A percentile compares a stretch with the other conserved stretches of the same genome.
Conservation (phyloP, 2,113 vertebrate species). For the Saguinus imperator region DNA sequence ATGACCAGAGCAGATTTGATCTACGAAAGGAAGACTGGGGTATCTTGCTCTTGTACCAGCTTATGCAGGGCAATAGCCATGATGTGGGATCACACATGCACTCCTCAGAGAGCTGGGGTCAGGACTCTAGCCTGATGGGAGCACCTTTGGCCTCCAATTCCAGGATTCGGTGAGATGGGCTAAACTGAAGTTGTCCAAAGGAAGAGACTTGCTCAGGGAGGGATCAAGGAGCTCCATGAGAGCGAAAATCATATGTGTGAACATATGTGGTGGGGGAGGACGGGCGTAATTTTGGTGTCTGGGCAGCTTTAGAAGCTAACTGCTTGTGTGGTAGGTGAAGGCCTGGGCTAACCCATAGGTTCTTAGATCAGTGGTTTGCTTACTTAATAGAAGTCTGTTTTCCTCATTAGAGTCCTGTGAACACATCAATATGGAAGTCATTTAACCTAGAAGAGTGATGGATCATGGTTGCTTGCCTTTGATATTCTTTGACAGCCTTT, state of each 20-base stretch:
- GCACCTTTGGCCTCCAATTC: background rate
- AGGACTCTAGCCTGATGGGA: background rate
- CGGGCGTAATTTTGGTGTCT: background rate
- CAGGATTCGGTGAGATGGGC: background rate
- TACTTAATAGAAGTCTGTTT: background rate
- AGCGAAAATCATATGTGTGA: background rate
- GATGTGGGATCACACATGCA: background rate
- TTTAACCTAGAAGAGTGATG: background rate
- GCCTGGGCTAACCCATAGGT: background rate
- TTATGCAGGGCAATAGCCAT: background rate
- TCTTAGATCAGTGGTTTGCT: constrained; percentile 12
- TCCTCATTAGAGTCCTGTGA: background rate
- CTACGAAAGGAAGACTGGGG: background rate
- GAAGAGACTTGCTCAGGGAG: background rate
- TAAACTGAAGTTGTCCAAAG: background rate
- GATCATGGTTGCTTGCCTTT: background rate
- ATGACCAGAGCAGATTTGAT: background rate
- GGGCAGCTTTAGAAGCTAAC: background rate
- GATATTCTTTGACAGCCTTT: background rate
- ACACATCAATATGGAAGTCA: background rate
- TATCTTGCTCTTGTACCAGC: background rate
- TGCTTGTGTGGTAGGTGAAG: background rate
- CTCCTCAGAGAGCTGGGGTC: background rate
- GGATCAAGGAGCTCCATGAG: background rate
- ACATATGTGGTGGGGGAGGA: background rate